Base-by-base conservation (phyloP, 2,113 vertebrate genomes). In the Scopus umbretta region DNA sequence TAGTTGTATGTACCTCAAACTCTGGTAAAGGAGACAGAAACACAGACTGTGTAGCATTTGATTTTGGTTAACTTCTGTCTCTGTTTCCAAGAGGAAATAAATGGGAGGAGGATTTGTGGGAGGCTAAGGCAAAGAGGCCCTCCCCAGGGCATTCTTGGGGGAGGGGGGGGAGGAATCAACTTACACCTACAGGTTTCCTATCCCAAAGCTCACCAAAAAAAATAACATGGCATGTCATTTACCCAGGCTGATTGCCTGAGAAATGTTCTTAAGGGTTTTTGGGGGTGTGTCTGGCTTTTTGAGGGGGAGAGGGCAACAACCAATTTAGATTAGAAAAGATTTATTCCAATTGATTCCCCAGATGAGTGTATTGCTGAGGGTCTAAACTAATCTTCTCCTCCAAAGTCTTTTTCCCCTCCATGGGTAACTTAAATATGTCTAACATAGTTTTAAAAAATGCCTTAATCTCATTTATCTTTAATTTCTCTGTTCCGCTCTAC, bases 391-490 rank as follows among this genome's bases (percentile, higher is more conserved):
- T 92, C 72, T 90, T 42, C n/a, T 92, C 6, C 72, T 94, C 63
- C 36, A 80, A 88, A 94, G 63, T 67, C 52, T 80, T 73, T 86
- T 93, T 70, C 36, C 20, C 32, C 16, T 92, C 59, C 10, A 4
- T 65, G 87, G 55, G 62, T 90, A 90, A 90, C 82, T 92, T 92
- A 84, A 90, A 88, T 92, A 81, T 79, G 50, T 92, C 61, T 94
- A 86, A 91, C 7, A 16, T 70, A 81, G 76, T 87, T 95, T 93
- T 52, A 18, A 90, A 92, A 93, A 95, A 90, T 42, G n/a, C 72
- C 55, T 83, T 95, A 90, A 95, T 96, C 94, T 97, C 72, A 86
- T 97, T 96, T 96, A 86, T 95, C 95, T 94, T 96, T 95, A 92
- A 96, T 96, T 96, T 97, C 56, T 93, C 82, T 90, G 79, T 93